Base-by-base conservation (phyloP, 2,888 invertebrate genomes). In the Anodontia alba region DNA sequence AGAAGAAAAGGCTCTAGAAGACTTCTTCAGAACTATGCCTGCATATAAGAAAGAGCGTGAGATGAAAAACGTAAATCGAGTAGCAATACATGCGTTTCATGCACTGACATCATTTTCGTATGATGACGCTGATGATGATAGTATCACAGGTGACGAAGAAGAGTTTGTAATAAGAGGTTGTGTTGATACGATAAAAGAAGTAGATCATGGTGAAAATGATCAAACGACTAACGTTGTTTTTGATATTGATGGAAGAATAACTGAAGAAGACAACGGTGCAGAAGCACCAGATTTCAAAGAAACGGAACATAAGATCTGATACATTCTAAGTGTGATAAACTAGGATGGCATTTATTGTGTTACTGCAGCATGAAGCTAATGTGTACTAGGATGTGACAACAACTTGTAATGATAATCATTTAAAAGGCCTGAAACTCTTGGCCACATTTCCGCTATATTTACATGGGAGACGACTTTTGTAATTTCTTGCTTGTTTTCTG, bases 71-170 rank as follows among this genome's bases (percentile, higher is more conserved):
- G 92, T 92, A 10, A 91, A 92, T 80, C 83, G 86, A 43, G 87
- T 91, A n/a, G 92, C 92, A 20, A 92, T 92, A 70, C 89, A 89
- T 26, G 92, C 92, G 12, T 92, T 92, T 80, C 90, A 92, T 81
- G 91, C 91, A 0, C 75, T 92, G 80, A 92, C 92, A 23, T 90
- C 91, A 49, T 82, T 89, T 46, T 88, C 89, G 0, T 80, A 84
- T 57, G 83, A 83, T 70, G 88, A 90, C 49, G 89, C 81, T 1
- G 88, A 89, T 73, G 87, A 87, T 38, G 54, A 70, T 7, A 73
- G 75, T 2, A 75, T 67, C 29, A 66, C 76, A 10, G 81, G 67
- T 20, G 80, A 80, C 15, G 80, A 80, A 15, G 79, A 80, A 20
- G 66, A 42, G 15, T 42, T n/a, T 12, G 33, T 15, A 7, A 42